Evolutionary conservation across 2,113 vertebrate genomes (phyloP), one percentile per base, ranked within the genome.

Genomic region (Gadus macrocephalus): DNA sequence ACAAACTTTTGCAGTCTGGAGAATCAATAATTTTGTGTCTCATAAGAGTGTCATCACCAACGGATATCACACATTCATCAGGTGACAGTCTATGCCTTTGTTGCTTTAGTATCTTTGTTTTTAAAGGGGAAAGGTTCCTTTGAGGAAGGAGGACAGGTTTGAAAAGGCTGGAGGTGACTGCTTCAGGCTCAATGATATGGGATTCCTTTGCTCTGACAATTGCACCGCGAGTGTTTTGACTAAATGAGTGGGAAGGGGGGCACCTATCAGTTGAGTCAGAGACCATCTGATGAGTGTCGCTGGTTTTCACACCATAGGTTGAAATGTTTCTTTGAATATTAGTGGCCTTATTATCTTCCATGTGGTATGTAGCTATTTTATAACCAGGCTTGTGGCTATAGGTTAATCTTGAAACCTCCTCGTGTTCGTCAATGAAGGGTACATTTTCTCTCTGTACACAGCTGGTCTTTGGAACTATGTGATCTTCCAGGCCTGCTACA

Each of bases 61-160:
- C 2, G 63, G 86, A 87, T 83, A 85, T 85, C 5, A 87, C 76
- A 64, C 82, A 90, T 63, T 90, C 88, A 16, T 87, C 82, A 67
- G 88, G 86, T 2, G 79, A 76, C 4, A 64, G 16, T 77, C 84
- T 86, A 22, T 15, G 5, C 56, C 70, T 58, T 3, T 15, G 15
- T 25, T 76, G 74, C 74, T 77, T 64, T 22, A 76, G 68, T 19
- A 69, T 17, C 70, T 71, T 79, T 62, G 53, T 1, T 4, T 83
- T 70, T 59, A 53, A 4, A 70, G 68, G 55, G 31, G 66, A 69
- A 25, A 65, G 15, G 67, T 0, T 3, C 1, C 2, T 74, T 62
- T 85, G 79, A 70, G 60, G 19, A 70, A 59, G 71, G 42, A 27
- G 8, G 15, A 64, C 65, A 15, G 70, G 74, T 6, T 69, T 62